Evolutionary conservation across 2,113 vertebrate species (phyloP), one percentile per base, ranked within the genome.

Genomic region (Microcebus jonahi): DNA sequence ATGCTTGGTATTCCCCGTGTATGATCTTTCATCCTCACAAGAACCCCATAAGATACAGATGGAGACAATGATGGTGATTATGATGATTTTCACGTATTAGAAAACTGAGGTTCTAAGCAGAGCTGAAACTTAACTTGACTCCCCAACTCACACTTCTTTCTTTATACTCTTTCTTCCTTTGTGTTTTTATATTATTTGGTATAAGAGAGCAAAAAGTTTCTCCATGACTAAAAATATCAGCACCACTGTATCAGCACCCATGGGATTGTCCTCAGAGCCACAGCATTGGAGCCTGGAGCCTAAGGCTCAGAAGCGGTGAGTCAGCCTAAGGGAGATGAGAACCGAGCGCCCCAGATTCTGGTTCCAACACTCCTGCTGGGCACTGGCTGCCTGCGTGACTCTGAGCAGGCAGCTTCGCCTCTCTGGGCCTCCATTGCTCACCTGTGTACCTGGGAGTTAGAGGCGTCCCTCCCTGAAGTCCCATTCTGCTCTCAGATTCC

Each of bases 401-500:
- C 73, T 27, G 71, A 25, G 23, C 59, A 50, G 70, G 34, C 31
- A 34, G n/a, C 27, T 90, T 88, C 59, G 45, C 67, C 50, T 95
- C 45, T 57, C 92, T 86, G 81, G 55, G 57, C 25, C 36, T 85
- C 50, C 27, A 71, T 91, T 94, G 59, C 70, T 42, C 48, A 63
- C 17, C 20, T 5, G 14, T 17, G 21, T 76, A 94, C 84, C 86
- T 70, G 81, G 67, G 63, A 61, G 42, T 76, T 77, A 55, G 27
- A 92, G 50, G n/a, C 86, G 18, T 68, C 34, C 57, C 55, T 90
- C 77, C 85, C 84, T 73, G 55, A 96, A 96, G 85, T 82, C 73
- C 63, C 36, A 21, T 94, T 77, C 61, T 55, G 42, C 80, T 73
- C 55, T 75, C 57, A 75, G 59, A 68, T 90, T 90, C 63, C 68